Evolutionary conservation across 2,113 vertebrate species (phyloP), one percentile per base, ranked within the genome.

Genomic region (Potamarius usumacintae): DNA sequence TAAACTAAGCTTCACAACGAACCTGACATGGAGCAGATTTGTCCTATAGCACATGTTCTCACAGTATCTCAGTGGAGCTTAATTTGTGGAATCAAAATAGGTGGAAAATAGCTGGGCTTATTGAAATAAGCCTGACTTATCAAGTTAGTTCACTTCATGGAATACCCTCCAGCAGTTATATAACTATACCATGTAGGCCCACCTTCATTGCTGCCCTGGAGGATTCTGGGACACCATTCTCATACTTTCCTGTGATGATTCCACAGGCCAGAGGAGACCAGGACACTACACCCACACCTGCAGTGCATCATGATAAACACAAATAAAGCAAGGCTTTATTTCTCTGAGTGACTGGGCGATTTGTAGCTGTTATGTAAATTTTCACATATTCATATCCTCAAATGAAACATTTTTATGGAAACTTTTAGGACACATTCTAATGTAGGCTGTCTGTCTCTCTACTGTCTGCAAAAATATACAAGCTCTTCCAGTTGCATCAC

Each of bases 231-330:
- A 99, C 96, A 0, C 97, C 98, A 0, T 97, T 98, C 85, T 98
- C 97, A 0, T 99, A 99, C 94, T 99, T 99, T 88, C 98, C 98
- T 83, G 98, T 98, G 94, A 99, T 99, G 92, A 99, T 98, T 85
- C 98, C 98, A 85, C 98, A 99, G 90, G 98, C 98, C 69, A 99
- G 94, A 0, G 98, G 98, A 34, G 98, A 99, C 98, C 98, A 99
- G 0, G 98, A 99, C 92, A 99, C 97, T 17, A 98, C 98, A 25
- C 98, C 98, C 2, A 99, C 97, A 57, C 98, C 98, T 99, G 79
- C n/a, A 52, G 48, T 15, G 25, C 76, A 89, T 53, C 17, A 78
- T 17, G 12, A 48, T 57, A 65, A 77, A 6, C n/a, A 52, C 34
- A 83, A 52, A 48, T 17, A 50, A 48, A 25, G 60, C 2, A 76